A percentile compares a stretch with the other conserved stretches of the same genome.
Conservation (phyloP, 92 coral and sea anemone genomes). For the Heliopora coerulea region DNA sequence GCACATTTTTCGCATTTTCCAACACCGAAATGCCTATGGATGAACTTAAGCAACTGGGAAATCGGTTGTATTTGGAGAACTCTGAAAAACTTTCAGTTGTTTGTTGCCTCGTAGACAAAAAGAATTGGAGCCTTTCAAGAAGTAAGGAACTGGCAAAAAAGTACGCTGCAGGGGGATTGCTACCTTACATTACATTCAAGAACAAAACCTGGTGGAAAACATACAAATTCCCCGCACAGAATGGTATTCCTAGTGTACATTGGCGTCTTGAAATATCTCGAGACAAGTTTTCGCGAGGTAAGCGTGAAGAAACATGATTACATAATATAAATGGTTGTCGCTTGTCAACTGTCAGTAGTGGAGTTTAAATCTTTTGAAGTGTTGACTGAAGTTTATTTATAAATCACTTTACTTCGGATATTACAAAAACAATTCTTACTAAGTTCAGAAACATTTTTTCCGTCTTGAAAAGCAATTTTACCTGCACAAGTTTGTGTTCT, state of each 20-base stretch:
- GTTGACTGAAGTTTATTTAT: too few species aligned
- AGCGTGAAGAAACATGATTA: too few species aligned
- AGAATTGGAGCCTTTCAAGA: constrained; percentile 58
- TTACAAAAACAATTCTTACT: too few species aligned
- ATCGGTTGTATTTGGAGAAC: constrained; percentile 63
- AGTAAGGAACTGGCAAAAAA: constrained; percentile 68
- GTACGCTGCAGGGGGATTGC: constrained; percentile 70
- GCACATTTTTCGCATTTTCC: constrained; percentile 22
- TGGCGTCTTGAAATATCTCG: constrained; percentile 32
- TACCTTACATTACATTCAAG: constrained; percentile 69
- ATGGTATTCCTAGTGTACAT: background rate
- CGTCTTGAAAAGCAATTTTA: too few species aligned
- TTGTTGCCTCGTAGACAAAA: constrained; percentile 70
- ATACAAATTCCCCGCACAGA: constrained; percentile 37
- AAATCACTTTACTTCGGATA: too few species aligned
- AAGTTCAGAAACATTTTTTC: too few species aligned
- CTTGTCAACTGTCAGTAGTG: too few species aligned
- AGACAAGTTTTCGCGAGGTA: constrained; percentile 23
- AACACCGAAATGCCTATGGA: constrained; percentile 28
- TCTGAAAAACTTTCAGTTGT: constrained; percentile 48
- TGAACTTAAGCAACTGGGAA: constrained; percentile 34
- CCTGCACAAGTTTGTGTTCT: too few species aligned
- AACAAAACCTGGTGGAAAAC: constrained; percentile 76
- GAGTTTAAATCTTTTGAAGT: too few species aligned
- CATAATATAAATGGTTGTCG: too few species aligned